These are phyloP conservation scores for Dyspetes luteomarginatus DNA, from an alignment of 2,888 invertebrate genomes.

Conservation along the genomic window DNA sequence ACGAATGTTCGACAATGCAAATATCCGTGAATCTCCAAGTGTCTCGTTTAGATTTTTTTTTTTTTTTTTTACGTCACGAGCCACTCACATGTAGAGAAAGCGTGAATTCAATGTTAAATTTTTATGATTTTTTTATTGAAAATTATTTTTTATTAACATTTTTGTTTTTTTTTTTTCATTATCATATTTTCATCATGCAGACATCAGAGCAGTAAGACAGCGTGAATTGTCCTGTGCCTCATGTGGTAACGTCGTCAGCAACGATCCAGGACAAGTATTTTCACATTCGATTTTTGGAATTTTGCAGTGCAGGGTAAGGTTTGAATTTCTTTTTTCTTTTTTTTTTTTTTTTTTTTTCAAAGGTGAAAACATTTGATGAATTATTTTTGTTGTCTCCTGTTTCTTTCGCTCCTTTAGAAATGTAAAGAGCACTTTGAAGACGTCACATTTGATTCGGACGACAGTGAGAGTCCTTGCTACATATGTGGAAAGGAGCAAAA, in stretches of 20 bases:
- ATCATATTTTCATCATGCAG: slow-evolving; percentile 44
- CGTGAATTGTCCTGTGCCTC: slow-evolving; percentile 66
- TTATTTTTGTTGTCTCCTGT: no score
- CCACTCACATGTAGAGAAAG: not conserved
- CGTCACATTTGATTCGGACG: slow-evolving; percentile 76
- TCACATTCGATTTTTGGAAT: slow-evolving; percentile 69
- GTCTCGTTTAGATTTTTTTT: not conserved
- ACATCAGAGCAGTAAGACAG: slow-evolving; percentile 56
- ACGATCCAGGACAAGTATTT: slow-evolving; percentile 51
- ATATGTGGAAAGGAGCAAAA: slow-evolving; percentile 84
- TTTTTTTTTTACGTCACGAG: not conserved
- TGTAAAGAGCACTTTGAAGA: slow-evolving; percentile 72
- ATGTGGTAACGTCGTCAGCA: slow-evolving; percentile 67
- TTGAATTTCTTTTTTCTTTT: slow-evolving; percentile 29
- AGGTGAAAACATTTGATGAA: no score
- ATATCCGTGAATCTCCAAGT: not conserved
- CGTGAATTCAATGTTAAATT: slow-evolving; percentile 12
- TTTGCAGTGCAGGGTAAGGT: slow-evolving; percentile 70
- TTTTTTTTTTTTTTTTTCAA: slow-evolving; percentile 13
- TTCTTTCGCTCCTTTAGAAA: no score
- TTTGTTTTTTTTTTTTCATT: no score
- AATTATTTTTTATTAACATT: no score
- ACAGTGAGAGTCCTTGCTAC: slow-evolving; percentile 83
- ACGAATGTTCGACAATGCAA: not conserved
- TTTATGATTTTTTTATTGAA: slow-evolving; percentile 35